Conservation (phyloP, 2,888 invertebrate species). For the Pheosia gnoma region DNA sequence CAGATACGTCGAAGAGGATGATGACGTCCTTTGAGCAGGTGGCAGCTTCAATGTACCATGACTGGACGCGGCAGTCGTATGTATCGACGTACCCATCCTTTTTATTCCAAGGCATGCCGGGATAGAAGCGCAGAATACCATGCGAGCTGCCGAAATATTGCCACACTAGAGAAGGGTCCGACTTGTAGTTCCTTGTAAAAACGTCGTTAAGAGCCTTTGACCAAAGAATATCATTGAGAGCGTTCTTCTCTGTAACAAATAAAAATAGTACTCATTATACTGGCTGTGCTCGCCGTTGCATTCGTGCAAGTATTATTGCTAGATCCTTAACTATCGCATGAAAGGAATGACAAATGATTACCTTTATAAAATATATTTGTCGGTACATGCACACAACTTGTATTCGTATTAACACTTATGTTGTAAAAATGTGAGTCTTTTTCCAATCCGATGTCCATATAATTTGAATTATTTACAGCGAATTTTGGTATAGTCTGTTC, state of each 20-base stretch:
- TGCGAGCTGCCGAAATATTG: constrained; percentile 98
- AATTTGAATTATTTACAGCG: constrained; percentile 65
- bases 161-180: constrained; percentile 96
- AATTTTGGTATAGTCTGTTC: constrained; percentile 51
- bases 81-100: constrained; percentile 82
- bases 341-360: constrained; percentile 43
- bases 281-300: no score
- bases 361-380: constrained; percentile 95
- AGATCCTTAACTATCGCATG: no score
- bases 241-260: constrained; percentile 63
- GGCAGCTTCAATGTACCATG: constrained; percentile 99
- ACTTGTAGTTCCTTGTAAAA: constrained; percentile 93
- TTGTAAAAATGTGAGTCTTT: constrained; percentile 93
- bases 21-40: constrained; percentile 99
- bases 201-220: constrained; percentile 92
- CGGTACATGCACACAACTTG: constrained; percentile 96
- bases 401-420: constrained; percentile 90
- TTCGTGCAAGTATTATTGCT: no score
- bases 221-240: constrained; percentile 89
- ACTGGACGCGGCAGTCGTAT: constrained; percentile 96
- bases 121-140: constrained; percentile 96
- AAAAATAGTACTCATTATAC: not conserved
- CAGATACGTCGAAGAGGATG: constrained; percentile 97
- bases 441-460: constrained; percentile 85
- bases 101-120: constrained; percentile 89